Percentiles rank a stretch among this genome's conserved stretches.
Evolutionary conservation across 2,797 vertebrate species (phyloP).

Genomic region (Cirrhinus mrigala): DNA sequence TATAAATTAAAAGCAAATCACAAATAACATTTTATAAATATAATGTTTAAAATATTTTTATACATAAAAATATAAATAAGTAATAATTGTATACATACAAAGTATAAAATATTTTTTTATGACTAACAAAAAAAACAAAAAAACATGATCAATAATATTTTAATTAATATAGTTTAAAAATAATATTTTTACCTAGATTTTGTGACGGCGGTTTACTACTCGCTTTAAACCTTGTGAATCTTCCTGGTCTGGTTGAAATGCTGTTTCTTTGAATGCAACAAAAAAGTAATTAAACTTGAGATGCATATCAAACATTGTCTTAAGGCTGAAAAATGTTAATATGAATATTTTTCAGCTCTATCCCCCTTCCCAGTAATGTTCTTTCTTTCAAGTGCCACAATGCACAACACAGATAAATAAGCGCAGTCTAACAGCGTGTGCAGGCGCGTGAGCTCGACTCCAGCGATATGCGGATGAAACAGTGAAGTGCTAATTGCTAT

Average conservation of each 20-base stretch:
- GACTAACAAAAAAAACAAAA: no score
- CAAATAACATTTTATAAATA: no score
- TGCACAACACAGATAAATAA: not conserved
- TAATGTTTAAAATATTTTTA: no score
- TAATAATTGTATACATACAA: no score
- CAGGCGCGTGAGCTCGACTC: not conserved
- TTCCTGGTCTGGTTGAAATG: not conserved
- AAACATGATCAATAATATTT: no score
- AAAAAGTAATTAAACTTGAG: not conserved
- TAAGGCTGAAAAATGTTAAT: not conserved
- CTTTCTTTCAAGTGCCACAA: not conserved
- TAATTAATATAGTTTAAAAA: not conserved
- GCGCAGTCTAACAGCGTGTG: not conserved
- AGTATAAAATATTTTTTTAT: no score
- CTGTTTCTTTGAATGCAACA: not conserved
- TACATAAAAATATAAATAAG: no score
- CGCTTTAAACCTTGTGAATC: not conserved
- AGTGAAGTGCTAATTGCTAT: not conserved
- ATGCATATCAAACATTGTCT: not conserved
- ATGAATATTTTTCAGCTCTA: not conserved
- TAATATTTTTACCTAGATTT: not conserved
- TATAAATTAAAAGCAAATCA: no score
- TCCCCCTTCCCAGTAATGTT: not conserved
- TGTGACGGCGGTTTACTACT: not conserved
- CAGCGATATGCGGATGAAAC: not conserved